Evolutionary conservation across 30 jellyfish, hydroid and myxozoan species (phyloP), one percentile per base, ranked within the genome.

Genomic region (Aurelia sp.): DNA sequence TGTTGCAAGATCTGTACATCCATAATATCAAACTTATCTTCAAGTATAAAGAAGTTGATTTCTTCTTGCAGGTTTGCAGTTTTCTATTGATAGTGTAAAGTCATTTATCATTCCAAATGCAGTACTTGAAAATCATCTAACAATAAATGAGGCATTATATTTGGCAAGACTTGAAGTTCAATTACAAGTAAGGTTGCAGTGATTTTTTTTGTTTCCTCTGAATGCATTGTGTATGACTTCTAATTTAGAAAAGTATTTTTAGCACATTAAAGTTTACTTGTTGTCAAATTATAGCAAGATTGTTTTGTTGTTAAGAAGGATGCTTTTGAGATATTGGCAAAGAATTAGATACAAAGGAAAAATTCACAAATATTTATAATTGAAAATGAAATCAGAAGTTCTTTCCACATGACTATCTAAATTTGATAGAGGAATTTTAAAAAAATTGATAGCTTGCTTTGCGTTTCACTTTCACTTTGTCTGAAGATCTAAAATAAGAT

Each of bases 51-150:
- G 21, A 19, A 18, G 20, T 12, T 62, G 11, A 31, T 65, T 10
- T 57, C 41, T 31, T 48, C 2, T 77, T 68, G 48, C 66, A 92
- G 98, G 98, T 65, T 65, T 92, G 51, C 92, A 87, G 52, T 62
- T 86, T 35, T 94, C 97, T 31, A 71, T 92, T 18, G 98, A 92
- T 4, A 78, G 86, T 31, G 78, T 90, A 33, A 90, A 94, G 64
- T 94, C 99, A 11, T 84, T 89, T 77, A 75, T 94, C 17, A 73
- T 94, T 22, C 96, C 99, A 53, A 13, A 75, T 82, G 97, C 96
- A 69, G 96, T 89, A 12, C 33, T 90, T 20, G 92, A 94, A 31
- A 64, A 62, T 0, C 89, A 79, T 61, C 33, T 85, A 41, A 21
- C 90, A 19, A 66, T 94, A 23, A 90, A 94, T 53, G 86, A 72